Conservation (phyloP, 64 coral and sea anemone species). For the Stichodactyla mertensii region DNA sequence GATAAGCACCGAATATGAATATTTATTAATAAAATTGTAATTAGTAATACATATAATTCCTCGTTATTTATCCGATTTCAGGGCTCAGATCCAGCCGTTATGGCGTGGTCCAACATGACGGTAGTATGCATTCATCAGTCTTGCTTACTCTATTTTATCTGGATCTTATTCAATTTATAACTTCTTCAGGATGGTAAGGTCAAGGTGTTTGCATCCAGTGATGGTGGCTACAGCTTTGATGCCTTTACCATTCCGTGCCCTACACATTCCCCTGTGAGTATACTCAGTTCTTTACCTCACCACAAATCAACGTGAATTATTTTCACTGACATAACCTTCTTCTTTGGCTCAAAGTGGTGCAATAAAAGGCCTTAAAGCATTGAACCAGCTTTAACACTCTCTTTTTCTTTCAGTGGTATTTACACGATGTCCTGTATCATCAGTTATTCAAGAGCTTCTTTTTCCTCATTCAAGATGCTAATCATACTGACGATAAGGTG, state of each 20-base stretch:
- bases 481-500: background rate
- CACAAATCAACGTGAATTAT: no score
- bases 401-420: background rate
- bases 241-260: background rate
- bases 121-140: background rate
- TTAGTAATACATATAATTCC: no score
- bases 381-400: no score
- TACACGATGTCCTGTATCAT: background rate
- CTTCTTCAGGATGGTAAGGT: background rate
- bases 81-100: background rate
- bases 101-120: background rate
- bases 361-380: no score
- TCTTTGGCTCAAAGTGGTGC: no score
- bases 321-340: no score
- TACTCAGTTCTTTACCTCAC: background rate
- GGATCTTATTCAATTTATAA: no score
- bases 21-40: no score
- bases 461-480: background rate
- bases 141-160: no score
- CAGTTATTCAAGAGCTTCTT: background rate
- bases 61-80: background rate
- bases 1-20: no score
- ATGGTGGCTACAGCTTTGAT: constrained; percentile 1
- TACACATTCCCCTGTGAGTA: background rate
- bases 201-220: background rate